Base-by-base conservation (phyloP, 2,113 vertebrate species). In the Hypomesus transpacificus region DNA sequence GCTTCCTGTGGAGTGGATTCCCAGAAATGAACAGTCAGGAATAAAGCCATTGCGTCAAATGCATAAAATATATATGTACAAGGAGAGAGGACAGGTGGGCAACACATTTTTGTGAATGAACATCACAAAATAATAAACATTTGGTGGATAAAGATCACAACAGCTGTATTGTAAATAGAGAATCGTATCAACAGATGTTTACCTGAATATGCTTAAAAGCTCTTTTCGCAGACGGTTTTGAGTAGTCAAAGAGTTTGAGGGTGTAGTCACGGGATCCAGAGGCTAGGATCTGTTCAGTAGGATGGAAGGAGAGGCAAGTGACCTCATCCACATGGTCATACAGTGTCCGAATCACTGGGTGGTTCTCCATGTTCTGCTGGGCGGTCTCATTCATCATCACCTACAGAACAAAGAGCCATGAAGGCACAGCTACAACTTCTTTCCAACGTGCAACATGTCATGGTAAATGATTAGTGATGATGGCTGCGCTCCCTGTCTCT, bases 301-400 rank as follows among this genome's bases (percentile, higher is more conserved):
- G 97, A 77, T 99, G 96, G 85, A 99, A 99, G 64, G 97, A 93
- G 0, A 99, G 93, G 81, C 96, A 98, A 0, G 97, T 99, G 84
- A 98, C 97, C 82, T 99, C 97, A 39, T 99, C 97, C 56, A 98
- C 96, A 0, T 99, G 97, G 84, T 99, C 97, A 0, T 99, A 99
- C 9, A 99, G 91, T 0, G 97, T 99, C 67, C 97, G 93, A 54
- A 99, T 99, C 76, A 99, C 96, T 0, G 97, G 97, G 75, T 99
- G 97, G 83, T 99, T 99, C 84, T 99, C 97, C 97, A 99, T 99
- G 88, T 98, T 99, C 80, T 99, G 97, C 79, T 99, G 97, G 0
- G 96, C 97, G 0, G 97, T 99, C 91, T 99, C 97, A 1, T 98
- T 99, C 97, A 99, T 99, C 97, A 99, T 99, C 70, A 99, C 95